phyloP scores from a whole-genome alignment of 2,888 invertebrate species.

The Adelphocoris suturalis region DNA sequence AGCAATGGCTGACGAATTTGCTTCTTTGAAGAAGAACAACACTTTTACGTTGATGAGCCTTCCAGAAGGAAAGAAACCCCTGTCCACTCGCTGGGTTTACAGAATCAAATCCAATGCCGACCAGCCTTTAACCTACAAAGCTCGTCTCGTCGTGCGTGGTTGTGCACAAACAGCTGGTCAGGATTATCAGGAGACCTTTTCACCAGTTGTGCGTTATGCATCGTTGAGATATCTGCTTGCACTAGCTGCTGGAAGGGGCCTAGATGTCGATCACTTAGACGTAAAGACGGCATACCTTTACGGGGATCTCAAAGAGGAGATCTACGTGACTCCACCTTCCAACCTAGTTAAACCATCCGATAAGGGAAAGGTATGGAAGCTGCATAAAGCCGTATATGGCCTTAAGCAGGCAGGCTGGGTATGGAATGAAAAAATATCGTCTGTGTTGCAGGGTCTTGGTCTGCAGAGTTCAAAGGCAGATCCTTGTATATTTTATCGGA shows the following conservation, averaged over 20 bases:
- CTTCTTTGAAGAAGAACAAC: constrained; percentile 74
- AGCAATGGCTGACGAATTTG: constrained; percentile 73
- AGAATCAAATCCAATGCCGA: constrained; percentile 69
- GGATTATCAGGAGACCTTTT: background rate
- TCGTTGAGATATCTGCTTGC: background rate
- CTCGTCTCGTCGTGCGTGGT: constrained; percentile 76
- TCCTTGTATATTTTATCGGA: background rate
- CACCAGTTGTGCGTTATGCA: constrained; percentile 60
- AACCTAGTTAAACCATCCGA: background rate
- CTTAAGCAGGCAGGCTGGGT: constrained; percentile 8
- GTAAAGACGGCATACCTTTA: constrained; percentile 72
- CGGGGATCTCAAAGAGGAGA: constrained; percentile 71
- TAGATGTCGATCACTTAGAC: constrained; percentile 60
- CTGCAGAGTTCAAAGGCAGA: background rate
- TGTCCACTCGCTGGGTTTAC: background rate
- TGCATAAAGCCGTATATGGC: constrained; percentile 11
- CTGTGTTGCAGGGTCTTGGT: background rate
- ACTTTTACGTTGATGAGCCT: constrained; percentile 75
- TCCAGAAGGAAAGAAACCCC: constrained; percentile 64
- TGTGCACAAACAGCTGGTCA: constrained; percentile 76
- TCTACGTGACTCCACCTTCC: background rate
- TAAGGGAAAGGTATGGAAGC: constrained; percentile 44
- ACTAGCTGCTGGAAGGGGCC: background rate
- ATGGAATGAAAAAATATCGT: constrained; percentile 6
- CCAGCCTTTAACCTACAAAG: constrained; percentile 72